phyloP scores from a whole-genome alignment of 2,113 vertebrate species.

The Rhizomys pruinosus region DNA sequence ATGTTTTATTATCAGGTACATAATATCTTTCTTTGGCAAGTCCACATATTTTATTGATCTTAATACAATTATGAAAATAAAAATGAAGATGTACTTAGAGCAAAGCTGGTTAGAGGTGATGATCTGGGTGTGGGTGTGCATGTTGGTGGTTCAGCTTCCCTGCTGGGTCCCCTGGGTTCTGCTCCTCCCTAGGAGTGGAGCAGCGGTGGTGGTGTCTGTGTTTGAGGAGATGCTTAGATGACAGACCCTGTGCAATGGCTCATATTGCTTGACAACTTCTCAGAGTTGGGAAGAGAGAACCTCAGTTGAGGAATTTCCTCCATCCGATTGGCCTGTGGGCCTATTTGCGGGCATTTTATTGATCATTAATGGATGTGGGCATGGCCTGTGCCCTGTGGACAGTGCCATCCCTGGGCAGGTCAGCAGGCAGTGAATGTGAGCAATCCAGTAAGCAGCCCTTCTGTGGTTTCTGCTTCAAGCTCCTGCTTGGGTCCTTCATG shows the following conservation, averaged over 20 bases:
- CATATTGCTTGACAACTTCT: too few relatives aligned
- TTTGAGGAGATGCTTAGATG: not conserved
- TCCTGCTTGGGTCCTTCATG: too few relatives aligned
- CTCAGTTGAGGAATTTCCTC: too few relatives aligned
- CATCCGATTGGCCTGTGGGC: too few relatives aligned
- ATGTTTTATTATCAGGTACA: not conserved
- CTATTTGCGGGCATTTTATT: too few relatives aligned
- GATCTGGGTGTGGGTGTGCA: not conserved
- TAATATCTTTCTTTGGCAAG: conserved; percentile 25
- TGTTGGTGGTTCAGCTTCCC: not conserved
- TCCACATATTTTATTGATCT: not conserved
- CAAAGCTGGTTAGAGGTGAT: not conserved
- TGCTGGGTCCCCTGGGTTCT: not conserved
- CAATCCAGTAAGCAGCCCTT: too few relatives aligned
- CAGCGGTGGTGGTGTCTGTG: not conserved
- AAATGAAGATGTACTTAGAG: conserved; percentile 9
- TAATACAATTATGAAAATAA: not conserved
- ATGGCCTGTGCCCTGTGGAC: too few relatives aligned
- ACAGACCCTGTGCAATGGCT: not conserved
- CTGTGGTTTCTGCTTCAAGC: too few relatives aligned
- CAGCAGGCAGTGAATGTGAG: too few relatives aligned
- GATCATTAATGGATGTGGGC: too few relatives aligned
- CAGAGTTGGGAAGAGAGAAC: too few relatives aligned
- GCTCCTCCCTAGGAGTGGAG: not conserved
- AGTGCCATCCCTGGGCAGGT: too few relatives aligned